Base-by-base conservation (phyloP, 2,888 invertebrate species). In the Dimorphilus gyrociliatus region DNA sequence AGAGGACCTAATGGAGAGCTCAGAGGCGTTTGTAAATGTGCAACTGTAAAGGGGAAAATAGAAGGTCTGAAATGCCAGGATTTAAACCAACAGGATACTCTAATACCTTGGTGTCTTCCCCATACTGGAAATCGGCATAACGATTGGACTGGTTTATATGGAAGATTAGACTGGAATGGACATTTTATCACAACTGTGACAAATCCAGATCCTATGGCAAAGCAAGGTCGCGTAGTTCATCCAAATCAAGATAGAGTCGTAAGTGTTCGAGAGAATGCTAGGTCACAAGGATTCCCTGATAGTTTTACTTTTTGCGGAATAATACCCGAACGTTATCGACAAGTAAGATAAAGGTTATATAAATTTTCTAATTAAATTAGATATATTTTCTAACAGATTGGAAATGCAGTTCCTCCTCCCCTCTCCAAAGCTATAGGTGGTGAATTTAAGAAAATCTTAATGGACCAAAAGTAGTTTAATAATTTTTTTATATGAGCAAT, bases 151-250 rank as follows among this genome's bases (percentile, higher is more conserved):
- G 84, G 81, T 1, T 69, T 82, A 19, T 84, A 81, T 50, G 82
- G 69, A 2, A 71, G 82, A 19, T 59, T 82, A 8, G 74, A 76
- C 39, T 81, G 80, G 80, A 74, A 77, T 47, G 81, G 81, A 3
- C 80, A 76, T 67, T 82, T 81, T 61, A 74, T 76, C 44, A 82
- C 82, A 1, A 81, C 81, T 1, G 55, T 63, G 25, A 68, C 67
- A 13, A 81, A 81, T 65, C 81, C 82, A 14, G 81, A 82, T 57
- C 82, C 82, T 2, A 81, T 82, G 79, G 81, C 81, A 39, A 82
- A 82, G 68, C 45, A 60, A 55, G 82, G 82, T 29, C 70, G 80
- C 46, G 79, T 82, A 29, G 64, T 82, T 40, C 82, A 82, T 62
- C 81, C 82, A 3, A 72, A 72, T 47, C 58, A 60, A 41, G 54